phyloP scores from a whole-genome alignment of 1,140 invertebrate species.

The Saxidomus purpurata region DNA sequence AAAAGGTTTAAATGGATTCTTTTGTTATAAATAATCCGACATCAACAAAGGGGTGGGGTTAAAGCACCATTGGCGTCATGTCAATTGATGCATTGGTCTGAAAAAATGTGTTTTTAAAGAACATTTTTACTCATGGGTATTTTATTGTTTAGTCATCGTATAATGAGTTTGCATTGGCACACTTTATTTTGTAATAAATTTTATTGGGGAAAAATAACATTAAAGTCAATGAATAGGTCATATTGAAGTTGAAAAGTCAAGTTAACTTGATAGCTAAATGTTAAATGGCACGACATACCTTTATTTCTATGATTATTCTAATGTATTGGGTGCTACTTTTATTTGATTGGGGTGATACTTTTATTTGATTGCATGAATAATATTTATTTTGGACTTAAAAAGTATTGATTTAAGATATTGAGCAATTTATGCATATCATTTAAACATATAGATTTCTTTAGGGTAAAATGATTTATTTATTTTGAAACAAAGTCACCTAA shows the following conservation, averaged over 20 bases:
- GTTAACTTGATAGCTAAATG: slow-evolving; percentile 10
- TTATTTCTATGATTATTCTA: neutral
- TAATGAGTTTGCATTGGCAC: neutral
- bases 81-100: no score
- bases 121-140: no score
- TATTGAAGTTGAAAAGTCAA: neutral
- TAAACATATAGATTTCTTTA: neutral
- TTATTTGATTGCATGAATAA: neutral
- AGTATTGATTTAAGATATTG: neutral
- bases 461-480: neutral
- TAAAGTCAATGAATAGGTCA: neutral
- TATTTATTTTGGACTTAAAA: slow-evolving; percentile 17
- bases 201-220: neutral
- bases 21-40: no score
- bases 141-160: no score
- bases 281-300: slow-evolving; percentile 9
- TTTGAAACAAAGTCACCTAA: no score
- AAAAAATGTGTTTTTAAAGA: no score
- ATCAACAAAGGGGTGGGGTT: no score
- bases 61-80: no score
- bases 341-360: slow-evolving; percentile 10
- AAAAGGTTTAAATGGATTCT: no score
- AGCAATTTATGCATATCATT: neutral
- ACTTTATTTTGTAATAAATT: neutral
- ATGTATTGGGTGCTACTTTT: slow-evolving; percentile 9